Base-by-base conservation (phyloP, 2,888 invertebrate genomes). In the Drosophila villosipedis region DNA sequence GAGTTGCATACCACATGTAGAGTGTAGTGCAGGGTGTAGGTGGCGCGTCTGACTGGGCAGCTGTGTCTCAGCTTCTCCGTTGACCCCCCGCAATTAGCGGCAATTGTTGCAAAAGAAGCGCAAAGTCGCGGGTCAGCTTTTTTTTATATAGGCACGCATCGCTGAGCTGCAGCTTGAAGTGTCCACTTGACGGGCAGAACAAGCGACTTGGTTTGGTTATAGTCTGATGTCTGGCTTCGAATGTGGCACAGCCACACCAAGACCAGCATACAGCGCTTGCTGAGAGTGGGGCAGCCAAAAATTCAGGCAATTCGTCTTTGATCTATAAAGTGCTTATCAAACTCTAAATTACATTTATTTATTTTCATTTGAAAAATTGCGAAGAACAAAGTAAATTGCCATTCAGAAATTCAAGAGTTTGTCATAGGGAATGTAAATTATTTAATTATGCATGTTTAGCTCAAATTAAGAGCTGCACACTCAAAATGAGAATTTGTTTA, bases 41-140 rank as follows among this genome's bases (percentile, higher is more conserved):
- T 41, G 25, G 33, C 53, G 58, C 37, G 68, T 62, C 16, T 66
- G 62, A 55, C 62, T 55, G 62, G 55, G 30, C 63, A 58, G 39
- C 52, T 59, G 53, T 28, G 22, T 31, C 41, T 16, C 39, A 39
- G 35, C 53, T 37, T 19, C 25, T 1, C 19, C 43, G 16, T 10
- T 33, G 60, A 59, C 67, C 76, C 66, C 79, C 68, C 53, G 67
- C 76, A 88, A 88, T 88, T 84, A 88, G 85, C 85, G 70, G 83
- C 85, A 74, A 83, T 82, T 88, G 80, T 79, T 82, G 85, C 88
- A 88, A 69, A 66, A 76, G 79, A 59, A 63, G 70, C 59, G 43
- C 54, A 12, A 49, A 43, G 31, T 35, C 28, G 61, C 47, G 54
- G 60, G 57, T 64, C 57, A 68, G 50, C 50, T 30, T 30, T 47